Evolutionary conservation across 1,140 invertebrate species (phyloP).

Genomic region (Cydia amplana): DNA sequence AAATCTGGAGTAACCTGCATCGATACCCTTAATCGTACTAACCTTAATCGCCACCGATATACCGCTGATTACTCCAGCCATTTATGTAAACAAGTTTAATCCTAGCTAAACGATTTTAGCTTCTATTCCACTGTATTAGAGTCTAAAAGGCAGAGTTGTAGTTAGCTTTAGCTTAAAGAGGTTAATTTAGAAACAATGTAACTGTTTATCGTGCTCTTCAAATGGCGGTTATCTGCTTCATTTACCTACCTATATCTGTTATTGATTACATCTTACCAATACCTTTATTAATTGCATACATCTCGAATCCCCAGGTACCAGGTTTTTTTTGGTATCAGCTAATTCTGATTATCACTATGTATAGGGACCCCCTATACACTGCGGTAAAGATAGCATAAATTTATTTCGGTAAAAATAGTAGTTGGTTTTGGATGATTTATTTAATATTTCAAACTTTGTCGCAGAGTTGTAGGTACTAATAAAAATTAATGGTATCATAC

Average conservation of each 20-base stretch:
- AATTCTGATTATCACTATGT: too few species aligned
- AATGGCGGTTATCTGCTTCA: neutral
- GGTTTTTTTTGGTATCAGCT: too few species aligned
- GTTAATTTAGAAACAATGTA: slow-evolving; percentile 9
- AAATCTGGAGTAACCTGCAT: slow-evolving; percentile 1
- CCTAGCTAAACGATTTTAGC: neutral
- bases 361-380: too few species aligned
- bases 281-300: neutral
- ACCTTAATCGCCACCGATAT: slow-evolving; percentile 9
- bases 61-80: slow-evolving; percentile 6
- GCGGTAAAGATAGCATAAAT: too few species aligned
- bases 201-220: neutral
- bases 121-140: neutral
- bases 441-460: too few species aligned
- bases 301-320: too few species aligned
- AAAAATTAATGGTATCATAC: too few species aligned
- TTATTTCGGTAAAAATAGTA: too few species aligned
- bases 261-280: neutral
- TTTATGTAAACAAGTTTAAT: slow-evolving; percentile 12
- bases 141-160: neutral
- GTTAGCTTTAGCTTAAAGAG: neutral
- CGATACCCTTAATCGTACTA: slow-evolving; percentile 2
- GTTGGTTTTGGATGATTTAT: too few species aligned
- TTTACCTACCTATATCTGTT: neutral
- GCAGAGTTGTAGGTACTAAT: too few species aligned